Evolutionary conservation across 2,888 invertebrate species (phyloP), one percentile per base, ranked within the genome.

Genomic region (Pollenia angustigena): DNA sequence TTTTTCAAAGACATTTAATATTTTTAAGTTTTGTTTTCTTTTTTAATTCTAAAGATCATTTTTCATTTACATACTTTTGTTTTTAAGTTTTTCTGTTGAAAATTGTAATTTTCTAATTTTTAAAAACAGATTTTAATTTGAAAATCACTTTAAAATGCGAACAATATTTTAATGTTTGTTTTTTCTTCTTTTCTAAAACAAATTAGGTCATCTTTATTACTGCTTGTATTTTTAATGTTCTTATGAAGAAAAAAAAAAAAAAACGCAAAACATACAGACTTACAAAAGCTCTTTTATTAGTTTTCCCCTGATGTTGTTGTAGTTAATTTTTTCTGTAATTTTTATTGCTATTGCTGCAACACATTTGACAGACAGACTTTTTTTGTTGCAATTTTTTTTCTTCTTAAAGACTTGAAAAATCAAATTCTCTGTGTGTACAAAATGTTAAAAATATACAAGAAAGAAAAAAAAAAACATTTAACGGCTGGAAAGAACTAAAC

Each of bases 191-290:
- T 66, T 81, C 44, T 62, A 12, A 14, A 82, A 62, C 52, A 76
- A 87, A 87, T 87, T 87, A 76, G 87, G 87, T 85, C 87, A 87
- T 87, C 78, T 78, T 81, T 87, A 81, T 87, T 81, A 74, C 78
- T 72, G 84, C 42, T 84, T 50, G 60, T 66, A 32, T 56, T 50
- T 86, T 66, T 71, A 83, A 81, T 83, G 64, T 66, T 79, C 79
- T 71, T 71, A 72, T 18, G 74, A 71, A 64, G 23, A 78, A 18
- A 42, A 71, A n/a, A n/a, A n/a, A n/a, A n/a, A 64, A 54, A 71
- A 62, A 40, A 72, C 18, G 40, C 69, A 64, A 52, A 60, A 75
- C 68, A 32, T 75, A 46, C 42, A 74, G 12, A 81, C 60, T 56
- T 52, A 71, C 42, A 81, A 62, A 81, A 32, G 58, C 32, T 78